A percentile compares a stretch with the other conserved stretches of the same genome.
Evolutionary conservation across 2,113 vertebrate species (phyloP).

Genomic region (Marcusenius ussheri): DNA sequence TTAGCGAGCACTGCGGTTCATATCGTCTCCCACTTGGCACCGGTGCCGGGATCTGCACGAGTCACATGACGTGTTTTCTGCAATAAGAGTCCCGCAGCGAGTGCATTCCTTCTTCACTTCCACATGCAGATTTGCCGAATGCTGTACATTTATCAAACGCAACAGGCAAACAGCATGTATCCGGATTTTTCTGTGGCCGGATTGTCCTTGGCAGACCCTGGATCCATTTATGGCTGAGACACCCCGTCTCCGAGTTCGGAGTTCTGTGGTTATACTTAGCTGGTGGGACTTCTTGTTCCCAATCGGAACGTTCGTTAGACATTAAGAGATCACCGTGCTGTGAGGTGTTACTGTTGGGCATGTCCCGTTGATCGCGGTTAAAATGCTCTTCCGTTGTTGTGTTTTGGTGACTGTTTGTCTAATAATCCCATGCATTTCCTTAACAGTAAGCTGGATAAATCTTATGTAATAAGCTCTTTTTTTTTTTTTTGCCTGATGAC

Average conservation of each 20-base stretch:
- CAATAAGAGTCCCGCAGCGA: background rate
- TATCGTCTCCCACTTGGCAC: background rate
- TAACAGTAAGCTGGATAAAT: background rate
- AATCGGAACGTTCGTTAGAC: constrained; percentile 31
- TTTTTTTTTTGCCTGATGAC: background rate
- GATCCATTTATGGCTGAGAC: background rate
- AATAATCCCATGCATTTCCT: background rate
- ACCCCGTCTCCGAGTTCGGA: background rate
- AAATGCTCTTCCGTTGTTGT: background rate
- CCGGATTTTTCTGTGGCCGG: background rate
- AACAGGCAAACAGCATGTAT: background rate
- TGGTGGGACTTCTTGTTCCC: constrained; percentile 7
- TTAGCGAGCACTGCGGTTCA: constrained; percentile 22
- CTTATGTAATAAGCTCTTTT: background rate
- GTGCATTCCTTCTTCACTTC: background rate
- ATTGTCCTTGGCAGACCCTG: background rate
- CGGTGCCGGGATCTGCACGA: constrained; percentile 7
- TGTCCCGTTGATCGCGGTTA: background rate
- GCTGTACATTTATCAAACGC: background rate
- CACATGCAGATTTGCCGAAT: background rate
- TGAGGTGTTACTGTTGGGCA: constrained; percentile 10
- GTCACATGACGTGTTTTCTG: background rate
- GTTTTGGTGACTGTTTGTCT: background rate
- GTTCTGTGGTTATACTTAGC: background rate
- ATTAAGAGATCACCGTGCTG: constrained; percentile 24